Percentiles rank a stretch among this genome's conserved stretches.
Evolutionary conservation across 2,113 vertebrate genomes (phyloP).

Genomic region (Ptychochromis oligacanthus): DNA sequence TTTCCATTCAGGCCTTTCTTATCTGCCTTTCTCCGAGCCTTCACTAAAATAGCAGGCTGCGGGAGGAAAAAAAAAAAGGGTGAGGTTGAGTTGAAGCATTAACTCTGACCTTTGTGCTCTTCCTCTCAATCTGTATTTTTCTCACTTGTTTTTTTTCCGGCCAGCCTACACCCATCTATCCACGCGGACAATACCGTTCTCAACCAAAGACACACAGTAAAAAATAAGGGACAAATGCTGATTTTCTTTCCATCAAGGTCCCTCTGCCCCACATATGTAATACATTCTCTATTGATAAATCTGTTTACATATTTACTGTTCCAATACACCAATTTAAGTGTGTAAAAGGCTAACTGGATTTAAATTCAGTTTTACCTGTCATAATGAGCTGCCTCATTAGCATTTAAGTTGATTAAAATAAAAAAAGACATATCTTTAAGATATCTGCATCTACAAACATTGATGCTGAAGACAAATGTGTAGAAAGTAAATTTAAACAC

Average conservation of each 20-base stretch:
- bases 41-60: slow-evolving; percentile 36
- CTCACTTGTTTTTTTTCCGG: slow-evolving; percentile 5
- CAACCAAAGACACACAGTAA: background rate
- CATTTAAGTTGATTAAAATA: background rate
- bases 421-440: background rate
- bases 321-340: no score
- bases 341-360: background rate
- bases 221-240: slow-evolving; percentile 25
- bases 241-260: no score
- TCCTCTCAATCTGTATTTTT: slow-evolving; percentile 40
- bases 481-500: background rate
- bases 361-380: background rate
- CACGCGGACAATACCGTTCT: slow-evolving; percentile 21
- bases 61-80: background rate
- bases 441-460: background rate
- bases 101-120: slow-evolving; percentile 55
- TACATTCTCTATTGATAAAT: background rate
- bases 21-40: slow-evolving; percentile 23
- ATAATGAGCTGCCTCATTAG: background rate
- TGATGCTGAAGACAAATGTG: background rate
- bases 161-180: background rate
- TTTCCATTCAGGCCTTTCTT: slow-evolving; percentile 40
- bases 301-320: background rate
- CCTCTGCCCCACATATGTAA: background rate
- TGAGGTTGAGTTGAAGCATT: slow-evolving; percentile 40